Evolutionary conservation across 1,140 invertebrate species (phyloP).

Genomic region (Calliopsis andreniformis): DNA sequence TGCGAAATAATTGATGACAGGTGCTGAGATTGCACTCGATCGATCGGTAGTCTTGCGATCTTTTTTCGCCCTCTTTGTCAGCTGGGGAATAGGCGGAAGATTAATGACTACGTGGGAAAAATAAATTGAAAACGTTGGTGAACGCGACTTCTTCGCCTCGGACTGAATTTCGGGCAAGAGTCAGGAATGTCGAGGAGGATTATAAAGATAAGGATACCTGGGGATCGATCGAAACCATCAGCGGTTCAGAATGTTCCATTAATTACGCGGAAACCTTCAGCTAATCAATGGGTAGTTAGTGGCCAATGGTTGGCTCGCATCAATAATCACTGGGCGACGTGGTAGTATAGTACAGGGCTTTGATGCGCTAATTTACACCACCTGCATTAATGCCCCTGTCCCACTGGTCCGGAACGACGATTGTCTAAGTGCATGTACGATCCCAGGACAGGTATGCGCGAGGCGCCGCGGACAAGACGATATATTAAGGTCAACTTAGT

Average conservation of each 20-base stretch:
- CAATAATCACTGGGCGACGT: conserved; percentile 75
- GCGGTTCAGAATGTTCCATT: conserved; percentile 71
- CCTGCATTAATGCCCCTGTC: conserved; percentile 65
- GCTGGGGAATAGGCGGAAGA: no score
- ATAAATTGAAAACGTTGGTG: no score
- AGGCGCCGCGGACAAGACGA: conserved; percentile 41
- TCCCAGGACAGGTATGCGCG: conserved; percentile 19
- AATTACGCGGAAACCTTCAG: conserved; percentile 77
- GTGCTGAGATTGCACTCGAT: no score
- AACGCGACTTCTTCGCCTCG: not conserved
- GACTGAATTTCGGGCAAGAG: conserved; percentile 1
- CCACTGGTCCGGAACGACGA: conserved; percentile 58
- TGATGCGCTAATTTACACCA: conserved; percentile 78
- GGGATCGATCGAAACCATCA: conserved; percentile 27
- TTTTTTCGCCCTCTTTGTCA: no score
- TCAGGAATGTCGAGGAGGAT: not conserved
- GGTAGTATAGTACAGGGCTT: conserved; percentile 66
- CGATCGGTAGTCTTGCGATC: no score
- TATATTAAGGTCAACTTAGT: conserved; percentile 46
- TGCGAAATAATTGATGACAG: not conserved
- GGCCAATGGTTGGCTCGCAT: conserved; percentile 75
- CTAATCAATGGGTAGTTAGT: conserved; percentile 79
- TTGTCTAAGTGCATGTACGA: conserved; percentile 61
- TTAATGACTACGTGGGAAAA: no score
- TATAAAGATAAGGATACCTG: conserved; percentile 6